Conservation (phyloP, 2,113 vertebrate genomes). For the Erpornis zantholeuca region DNA sequence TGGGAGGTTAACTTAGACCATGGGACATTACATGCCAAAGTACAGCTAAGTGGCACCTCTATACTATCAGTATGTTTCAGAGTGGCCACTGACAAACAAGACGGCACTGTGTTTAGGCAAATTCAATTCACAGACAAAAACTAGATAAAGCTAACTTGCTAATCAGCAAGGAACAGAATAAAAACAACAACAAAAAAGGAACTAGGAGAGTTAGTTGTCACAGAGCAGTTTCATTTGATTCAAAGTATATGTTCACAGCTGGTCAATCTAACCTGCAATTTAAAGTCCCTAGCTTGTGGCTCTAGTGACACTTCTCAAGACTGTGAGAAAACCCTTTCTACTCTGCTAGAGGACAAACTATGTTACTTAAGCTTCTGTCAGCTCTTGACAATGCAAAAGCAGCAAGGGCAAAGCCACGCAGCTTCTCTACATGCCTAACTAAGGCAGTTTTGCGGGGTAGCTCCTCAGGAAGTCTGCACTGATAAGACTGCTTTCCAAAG, state of each 20-base stretch:
- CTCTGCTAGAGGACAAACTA: background rate
- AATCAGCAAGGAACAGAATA: background rate
- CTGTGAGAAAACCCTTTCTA: background rate
- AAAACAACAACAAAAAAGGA: background rate
- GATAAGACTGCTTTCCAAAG: background rate
- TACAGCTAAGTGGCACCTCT: background rate
- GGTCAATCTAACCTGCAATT: background rate
- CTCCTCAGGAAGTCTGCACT: background rate
- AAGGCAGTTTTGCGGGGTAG: background rate
- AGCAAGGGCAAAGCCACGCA: accelerated
- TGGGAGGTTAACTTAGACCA: background rate
- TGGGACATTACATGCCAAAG: background rate
- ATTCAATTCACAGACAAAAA: background rate
- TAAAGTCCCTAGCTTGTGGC: too few relatives aligned
- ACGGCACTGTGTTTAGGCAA: background rate
- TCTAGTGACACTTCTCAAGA: too few relatives aligned
- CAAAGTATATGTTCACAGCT: background rate
- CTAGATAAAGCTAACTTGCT: background rate
- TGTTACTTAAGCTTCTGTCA: background rate
- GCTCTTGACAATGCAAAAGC: background rate
- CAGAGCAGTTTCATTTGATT: background rate
- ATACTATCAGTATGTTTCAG: background rate
- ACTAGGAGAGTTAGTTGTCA: background rate
- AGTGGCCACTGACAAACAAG: background rate
- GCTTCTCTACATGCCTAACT: background rate